Evolutionary conservation across 2,797 vertebrate genomes (phyloP).

Genomic region (Acanthurus leucopareius): DNA sequence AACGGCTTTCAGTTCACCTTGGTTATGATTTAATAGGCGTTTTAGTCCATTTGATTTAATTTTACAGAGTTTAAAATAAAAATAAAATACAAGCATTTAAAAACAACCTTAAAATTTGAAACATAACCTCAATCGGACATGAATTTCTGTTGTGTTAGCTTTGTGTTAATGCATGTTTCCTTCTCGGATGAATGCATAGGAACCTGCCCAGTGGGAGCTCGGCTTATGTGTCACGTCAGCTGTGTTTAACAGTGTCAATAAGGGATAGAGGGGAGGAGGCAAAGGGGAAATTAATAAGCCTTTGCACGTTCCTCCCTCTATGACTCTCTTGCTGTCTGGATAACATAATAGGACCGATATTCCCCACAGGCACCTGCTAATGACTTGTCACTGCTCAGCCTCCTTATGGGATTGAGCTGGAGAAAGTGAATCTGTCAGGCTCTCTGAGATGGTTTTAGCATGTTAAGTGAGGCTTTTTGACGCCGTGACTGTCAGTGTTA

Average conservation of each 20-base stretch:
- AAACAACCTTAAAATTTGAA: neutral
- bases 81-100: neutral
- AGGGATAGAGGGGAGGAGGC: conserved; percentile 30
- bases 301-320: conserved; percentile 38
- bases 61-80: neutral
- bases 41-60: too few relatives aligned
- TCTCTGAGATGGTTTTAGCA: conserved; percentile 48
- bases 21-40: too few relatives aligned
- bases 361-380: conserved; percentile 68
- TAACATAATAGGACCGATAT: conserved; percentile 65
- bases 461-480: conserved; percentile 50
- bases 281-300: conserved; percentile 64
- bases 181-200: conserved; percentile 18
- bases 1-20: too few relatives aligned
- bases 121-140: neutral
- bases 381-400: conserved; percentile 59
- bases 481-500: conserved; percentile 14
- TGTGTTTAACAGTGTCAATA: conserved; percentile 65
- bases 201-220: conserved; percentile 9
- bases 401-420: conserved; percentile 48
- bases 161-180: conserved; percentile 9
- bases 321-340: conserved; percentile 61
- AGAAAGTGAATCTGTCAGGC: conserved; percentile 51
- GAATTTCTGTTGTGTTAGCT: conserved; percentile 3
- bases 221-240: conserved; percentile 53